phyloP scores from a whole-genome alignment of 2,113 vertebrate species.

The Hystrix brachyura region DNA sequence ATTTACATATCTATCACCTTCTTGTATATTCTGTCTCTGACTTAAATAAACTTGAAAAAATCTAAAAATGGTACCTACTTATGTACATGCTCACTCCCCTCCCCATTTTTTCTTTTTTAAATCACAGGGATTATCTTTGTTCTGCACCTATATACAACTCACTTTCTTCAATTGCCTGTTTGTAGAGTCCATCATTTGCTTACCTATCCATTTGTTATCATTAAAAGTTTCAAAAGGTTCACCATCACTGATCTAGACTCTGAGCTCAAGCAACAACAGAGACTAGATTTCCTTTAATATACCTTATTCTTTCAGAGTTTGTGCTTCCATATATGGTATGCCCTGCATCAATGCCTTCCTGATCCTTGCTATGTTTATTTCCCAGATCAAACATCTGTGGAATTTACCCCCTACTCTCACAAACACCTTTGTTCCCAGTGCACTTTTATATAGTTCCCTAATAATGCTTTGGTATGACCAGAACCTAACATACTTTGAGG shows the following conservation, averaged over 20 bases:
- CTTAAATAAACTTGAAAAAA: conserved; percentile 18
- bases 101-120: neutral
- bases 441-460: neutral
- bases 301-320: neutral
- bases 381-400: neutral
- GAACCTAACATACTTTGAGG: neutral
- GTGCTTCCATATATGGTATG: neutral
- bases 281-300: neutral
- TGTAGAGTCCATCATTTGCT: neutral
- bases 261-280: neutral
- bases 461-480: neutral
- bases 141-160: neutral
- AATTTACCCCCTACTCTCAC: neutral
- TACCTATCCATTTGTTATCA: neutral
- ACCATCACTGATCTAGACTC: neutral
- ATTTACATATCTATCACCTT: neutral
- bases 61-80: neutral
- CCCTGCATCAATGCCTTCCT: neutral
- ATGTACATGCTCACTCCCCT: neutral
- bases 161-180: neutral
- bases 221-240: neutral
- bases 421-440: neutral
- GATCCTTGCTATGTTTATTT: neutral
- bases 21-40: neutral
- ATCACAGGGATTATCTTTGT: neutral